These are phyloP conservation scores for Cylindroiulus punctatus DNA, from an alignment of 2,888 invertebrate species.

Conservation along the genomic window DNA sequence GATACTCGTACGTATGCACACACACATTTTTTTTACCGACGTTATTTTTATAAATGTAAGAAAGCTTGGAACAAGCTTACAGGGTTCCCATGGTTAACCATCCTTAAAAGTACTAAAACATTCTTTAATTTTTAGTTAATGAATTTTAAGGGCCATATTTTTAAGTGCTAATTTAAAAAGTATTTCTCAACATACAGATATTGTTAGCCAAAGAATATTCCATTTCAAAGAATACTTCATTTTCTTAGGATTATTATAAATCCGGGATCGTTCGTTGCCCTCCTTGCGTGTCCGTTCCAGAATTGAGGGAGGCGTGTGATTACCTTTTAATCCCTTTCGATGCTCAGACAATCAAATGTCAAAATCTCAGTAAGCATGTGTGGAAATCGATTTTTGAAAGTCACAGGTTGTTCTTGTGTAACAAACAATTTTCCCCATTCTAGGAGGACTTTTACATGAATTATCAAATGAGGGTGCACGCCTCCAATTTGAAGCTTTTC, in stretches of 20 bases:
- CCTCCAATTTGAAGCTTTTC: slow-evolving; percentile 93
- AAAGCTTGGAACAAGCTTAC: too few species aligned
- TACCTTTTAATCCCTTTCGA: slow-evolving; percentile 98
- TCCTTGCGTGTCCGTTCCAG: slow-evolving; percentile 93
- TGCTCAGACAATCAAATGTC: slow-evolving; percentile 92
- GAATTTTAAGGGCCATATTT: too few species aligned
- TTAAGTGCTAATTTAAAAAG: too few species aligned
- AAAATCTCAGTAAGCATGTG: slow-evolving; percentile 84
- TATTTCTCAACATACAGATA: too few species aligned
- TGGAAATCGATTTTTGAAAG: neutral
- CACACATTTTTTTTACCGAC: too few species aligned
- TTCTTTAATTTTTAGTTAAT: too few species aligned
- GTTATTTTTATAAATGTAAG: too few species aligned
- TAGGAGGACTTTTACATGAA: slow-evolving; percentile 94
- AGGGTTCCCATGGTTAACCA: too few species aligned
- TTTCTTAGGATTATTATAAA: slow-evolving; percentile 82
- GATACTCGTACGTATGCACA: slow-evolving; percentile 73
- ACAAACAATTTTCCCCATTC: neutral
- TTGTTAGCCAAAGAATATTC: too few species aligned
- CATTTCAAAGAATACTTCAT: slow-evolving; percentile 49
- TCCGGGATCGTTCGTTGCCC: slow-evolving; percentile 93
- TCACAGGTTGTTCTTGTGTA: neutral
- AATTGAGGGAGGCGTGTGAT: slow-evolving; percentile 97
- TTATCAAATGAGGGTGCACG: slow-evolving; percentile 99
- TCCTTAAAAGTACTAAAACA: too few species aligned